A percentile compares a stretch with the other conserved stretches of the same genome.
Conservation (phyloP, 2,797 vertebrate genomes). For the Aselliscus stoliczkanus region DNA sequence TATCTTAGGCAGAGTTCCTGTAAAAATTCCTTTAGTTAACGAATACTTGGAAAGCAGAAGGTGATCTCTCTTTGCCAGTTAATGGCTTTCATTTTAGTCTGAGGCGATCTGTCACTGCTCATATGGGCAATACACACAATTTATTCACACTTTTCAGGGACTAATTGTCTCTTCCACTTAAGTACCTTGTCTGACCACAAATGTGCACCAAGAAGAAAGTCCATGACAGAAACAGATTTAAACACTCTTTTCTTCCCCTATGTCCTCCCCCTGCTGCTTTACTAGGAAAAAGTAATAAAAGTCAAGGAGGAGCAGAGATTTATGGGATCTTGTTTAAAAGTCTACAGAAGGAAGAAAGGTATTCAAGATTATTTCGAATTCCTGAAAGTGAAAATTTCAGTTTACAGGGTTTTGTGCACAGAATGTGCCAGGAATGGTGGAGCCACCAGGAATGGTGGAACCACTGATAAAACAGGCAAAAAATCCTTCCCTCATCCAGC, state of each 20-base stretch:
- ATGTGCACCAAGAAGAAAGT: not conserved
- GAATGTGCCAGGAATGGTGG: not conserved
- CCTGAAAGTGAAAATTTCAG: not conserved
- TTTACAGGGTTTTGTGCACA: not conserved
- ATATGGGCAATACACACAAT: not conserved
- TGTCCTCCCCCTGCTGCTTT: not conserved
- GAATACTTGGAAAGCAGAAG: not conserved
- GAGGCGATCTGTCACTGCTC: not conserved
- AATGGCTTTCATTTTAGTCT: not conserved
- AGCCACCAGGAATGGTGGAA: not conserved
- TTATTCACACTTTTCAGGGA: not conserved
- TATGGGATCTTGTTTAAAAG: not conserved
- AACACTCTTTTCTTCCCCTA: not conserved
- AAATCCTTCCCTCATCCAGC: not conserved
- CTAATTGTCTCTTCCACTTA: not conserved
- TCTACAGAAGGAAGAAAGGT: not conserved
- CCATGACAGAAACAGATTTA: not conserved
- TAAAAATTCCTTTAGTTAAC: slow-evolving; percentile 5
- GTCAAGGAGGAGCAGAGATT: slow-evolving; percentile 5
- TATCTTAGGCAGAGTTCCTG: not conserved
- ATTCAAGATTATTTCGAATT: slow-evolving; percentile 30
- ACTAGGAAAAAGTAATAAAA: not conserved
- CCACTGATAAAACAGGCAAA: not conserved
- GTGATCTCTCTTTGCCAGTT: not conserved
- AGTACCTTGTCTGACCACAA: not conserved